Conservation (phyloP, 2,797 vertebrate genomes). For the Gymnopithys bicolor region DNA sequence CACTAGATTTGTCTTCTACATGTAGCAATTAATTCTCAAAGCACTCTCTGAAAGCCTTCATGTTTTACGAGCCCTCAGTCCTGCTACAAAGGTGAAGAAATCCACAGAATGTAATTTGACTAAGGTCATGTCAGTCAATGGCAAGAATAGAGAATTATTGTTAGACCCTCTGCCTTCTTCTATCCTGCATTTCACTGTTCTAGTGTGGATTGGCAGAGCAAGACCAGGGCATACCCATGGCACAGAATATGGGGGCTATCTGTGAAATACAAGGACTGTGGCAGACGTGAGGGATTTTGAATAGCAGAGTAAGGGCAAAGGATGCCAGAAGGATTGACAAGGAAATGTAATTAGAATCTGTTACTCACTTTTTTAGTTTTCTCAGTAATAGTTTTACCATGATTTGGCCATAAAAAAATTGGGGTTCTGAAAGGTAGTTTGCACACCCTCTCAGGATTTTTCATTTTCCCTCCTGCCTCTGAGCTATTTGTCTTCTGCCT, state of each 20-base stretch:
- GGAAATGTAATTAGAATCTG: neutral
- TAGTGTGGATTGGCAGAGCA: neutral
- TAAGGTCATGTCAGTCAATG: neutral
- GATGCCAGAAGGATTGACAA: neutral
- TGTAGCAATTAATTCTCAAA: neutral
- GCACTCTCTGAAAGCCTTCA: neutral
- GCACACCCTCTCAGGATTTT: neutral
- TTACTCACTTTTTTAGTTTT: neutral
- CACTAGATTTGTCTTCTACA: neutral
- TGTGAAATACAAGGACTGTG: neutral
- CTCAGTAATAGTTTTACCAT: neutral
- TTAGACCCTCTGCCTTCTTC: neutral
- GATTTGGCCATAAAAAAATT: neutral
- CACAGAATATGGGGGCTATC: neutral
- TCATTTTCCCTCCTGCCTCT: neutral
- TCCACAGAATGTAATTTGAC: neutral
- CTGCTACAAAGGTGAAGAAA: neutral
- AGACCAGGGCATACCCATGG: neutral
- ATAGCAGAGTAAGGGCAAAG: neutral
- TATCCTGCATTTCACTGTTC: neutral
- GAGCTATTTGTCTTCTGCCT: neutral
- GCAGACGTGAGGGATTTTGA: neutral
- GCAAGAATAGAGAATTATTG: neutral
- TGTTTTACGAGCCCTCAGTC: neutral
- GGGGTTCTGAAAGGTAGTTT: neutral